A percentile compares a stretch with the other conserved stretches of the same genome.
phyloP scores from a whole-genome alignment of 2,888 invertebrate genomes.

The Drosophila meridionalis region DNA sequence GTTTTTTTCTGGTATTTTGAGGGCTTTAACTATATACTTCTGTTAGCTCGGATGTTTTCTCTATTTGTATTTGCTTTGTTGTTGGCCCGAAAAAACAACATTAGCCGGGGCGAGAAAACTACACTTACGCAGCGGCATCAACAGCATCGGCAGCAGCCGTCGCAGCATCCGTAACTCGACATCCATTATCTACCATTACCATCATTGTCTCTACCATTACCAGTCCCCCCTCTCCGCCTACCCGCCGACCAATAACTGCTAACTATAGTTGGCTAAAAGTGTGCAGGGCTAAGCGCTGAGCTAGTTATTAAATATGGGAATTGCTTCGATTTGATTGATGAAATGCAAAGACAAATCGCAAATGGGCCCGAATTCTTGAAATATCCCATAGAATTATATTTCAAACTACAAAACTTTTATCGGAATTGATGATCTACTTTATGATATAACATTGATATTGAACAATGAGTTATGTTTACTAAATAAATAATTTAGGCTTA shows the following conservation, averaged over 20 bases:
- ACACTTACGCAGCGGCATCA: conserved; percentile 72
- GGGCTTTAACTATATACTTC: conserved; percentile 18
- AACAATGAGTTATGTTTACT: background rate
- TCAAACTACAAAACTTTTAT: background rate
- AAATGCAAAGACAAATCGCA: conserved; percentile 9
- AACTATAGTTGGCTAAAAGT: conserved; percentile 53
- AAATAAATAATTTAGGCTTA: background rate
- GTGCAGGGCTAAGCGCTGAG: conserved; percentile 8
- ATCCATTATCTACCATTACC: conserved; percentile 71
- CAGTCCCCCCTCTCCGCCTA: background rate
- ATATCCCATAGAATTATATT: background rate
- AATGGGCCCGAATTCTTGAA: no score
- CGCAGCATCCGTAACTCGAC: conserved; percentile 26
- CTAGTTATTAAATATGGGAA: conserved; percentile 26
- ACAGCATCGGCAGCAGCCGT: conserved; percentile 19
- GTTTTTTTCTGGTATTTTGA: conserved; percentile 32
- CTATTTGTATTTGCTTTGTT: conserved; percentile 67
- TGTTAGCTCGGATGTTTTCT: conserved; percentile 37
- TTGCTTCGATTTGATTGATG: conserved; percentile 46
- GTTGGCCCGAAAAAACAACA: conserved; percentile 53
- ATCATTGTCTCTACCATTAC: conserved; percentile 34
- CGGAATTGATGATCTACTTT: background rate
- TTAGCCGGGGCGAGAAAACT: conserved; percentile 72
- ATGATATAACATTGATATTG: background rate
- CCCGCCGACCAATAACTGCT: conserved; percentile 14